phyloP scores from a whole-genome alignment of 1,140 invertebrate genomes.

The Chelonus insularis region DNA sequence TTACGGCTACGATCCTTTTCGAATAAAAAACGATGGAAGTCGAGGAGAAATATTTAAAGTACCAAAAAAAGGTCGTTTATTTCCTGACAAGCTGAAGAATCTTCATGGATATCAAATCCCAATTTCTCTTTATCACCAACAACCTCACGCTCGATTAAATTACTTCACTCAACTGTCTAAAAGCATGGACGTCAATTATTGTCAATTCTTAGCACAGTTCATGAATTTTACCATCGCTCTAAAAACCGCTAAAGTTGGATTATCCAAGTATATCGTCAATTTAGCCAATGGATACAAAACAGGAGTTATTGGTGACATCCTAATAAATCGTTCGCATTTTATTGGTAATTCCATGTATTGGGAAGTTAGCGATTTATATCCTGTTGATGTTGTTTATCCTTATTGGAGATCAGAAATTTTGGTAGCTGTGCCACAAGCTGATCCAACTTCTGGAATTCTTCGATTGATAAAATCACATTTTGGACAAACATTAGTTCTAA shows the following conservation, averaged over 20 bases:
- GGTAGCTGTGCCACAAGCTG: constrained; percentile 7
- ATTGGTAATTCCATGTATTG: constrained; percentile 22
- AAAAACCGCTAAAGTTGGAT: background rate
- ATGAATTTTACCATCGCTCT: constrained; percentile 26
- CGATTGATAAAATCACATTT: background rate
- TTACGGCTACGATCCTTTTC: constrained; percentile 26
- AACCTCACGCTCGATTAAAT: constrained; percentile 6
- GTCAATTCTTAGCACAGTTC: constrained; percentile 2
- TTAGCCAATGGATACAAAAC: background rate
- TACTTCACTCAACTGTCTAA: background rate
- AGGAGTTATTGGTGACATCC: constrained; percentile 21
- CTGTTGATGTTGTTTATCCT: constrained; percentile 26
- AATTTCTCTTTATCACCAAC: constrained; percentile 16
- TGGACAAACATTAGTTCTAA: background rate
- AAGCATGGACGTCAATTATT: constrained; percentile 23
- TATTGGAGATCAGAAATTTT: constrained; percentile 18
- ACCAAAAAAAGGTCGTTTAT: constrained; percentile 6
- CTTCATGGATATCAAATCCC: constrained; percentile 16
- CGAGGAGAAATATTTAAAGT: constrained; percentile 1
- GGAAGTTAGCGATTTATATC: background rate
- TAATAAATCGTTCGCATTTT: constrained; percentile 18
- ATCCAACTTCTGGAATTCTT: constrained; percentile 12
- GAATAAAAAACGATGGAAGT: background rate
- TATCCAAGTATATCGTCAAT: constrained; percentile 7
- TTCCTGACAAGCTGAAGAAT: constrained; percentile 29